phyloP scores from a whole-genome alignment of 2,797 vertebrate species.

The Oryzias dopingdopingensis region DNA sequence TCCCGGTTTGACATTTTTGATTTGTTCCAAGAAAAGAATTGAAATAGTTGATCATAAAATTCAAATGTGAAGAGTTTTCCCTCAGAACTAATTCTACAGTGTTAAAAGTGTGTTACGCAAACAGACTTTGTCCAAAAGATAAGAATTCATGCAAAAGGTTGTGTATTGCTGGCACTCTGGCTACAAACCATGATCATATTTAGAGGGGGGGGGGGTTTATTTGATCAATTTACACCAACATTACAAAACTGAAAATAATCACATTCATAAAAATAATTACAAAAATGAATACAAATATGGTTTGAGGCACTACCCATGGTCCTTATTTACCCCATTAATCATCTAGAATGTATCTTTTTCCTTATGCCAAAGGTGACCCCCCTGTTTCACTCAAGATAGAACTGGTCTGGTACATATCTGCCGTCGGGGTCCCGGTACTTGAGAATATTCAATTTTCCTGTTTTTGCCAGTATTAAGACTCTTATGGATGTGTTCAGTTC shows the following conservation, averaged over 20 bases:
- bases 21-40: neutral
- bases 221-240: constrained; percentile 58
- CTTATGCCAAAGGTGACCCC: constrained; percentile 8
- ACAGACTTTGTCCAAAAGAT: neutral
- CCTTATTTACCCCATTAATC: constrained; percentile 14
- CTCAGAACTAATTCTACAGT: no score
- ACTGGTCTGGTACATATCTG: constrained; percentile 49
- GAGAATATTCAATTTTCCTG: neutral
- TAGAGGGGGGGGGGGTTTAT: constrained; percentile 43
- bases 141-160: neutral
- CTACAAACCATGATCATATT: neutral
- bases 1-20: constrained; percentile 28
- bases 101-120: neutral
- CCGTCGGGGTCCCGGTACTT: constrained; percentile 11
- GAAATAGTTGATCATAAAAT: no score
- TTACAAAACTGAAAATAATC: constrained; percentile 50
- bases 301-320: constrained; percentile 57
- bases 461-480: constrained; percentile 14
- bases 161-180: neutral
- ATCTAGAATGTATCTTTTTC: constrained; percentile 13
- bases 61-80: no score
- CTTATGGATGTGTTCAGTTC: neutral
- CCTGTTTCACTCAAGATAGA: constrained; percentile 9
- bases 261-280: constrained; percentile 39
- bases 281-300: constrained; percentile 47